Conservation (phyloP, 2,797 vertebrate species). For the Glossophaga mutica region DNA sequence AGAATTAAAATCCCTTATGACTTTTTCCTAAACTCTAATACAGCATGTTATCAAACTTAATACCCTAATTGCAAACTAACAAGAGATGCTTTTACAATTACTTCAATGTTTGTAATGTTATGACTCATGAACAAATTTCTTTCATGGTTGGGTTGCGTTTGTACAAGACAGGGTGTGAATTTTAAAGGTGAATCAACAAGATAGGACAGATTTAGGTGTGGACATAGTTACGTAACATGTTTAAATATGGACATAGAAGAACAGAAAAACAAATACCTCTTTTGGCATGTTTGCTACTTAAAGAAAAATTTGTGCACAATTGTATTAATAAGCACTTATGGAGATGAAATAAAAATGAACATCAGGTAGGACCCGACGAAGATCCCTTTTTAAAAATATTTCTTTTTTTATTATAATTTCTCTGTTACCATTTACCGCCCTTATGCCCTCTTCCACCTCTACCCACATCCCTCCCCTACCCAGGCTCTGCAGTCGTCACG, state of each 20-base stretch:
- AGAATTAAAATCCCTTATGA: constrained; percentile 50
- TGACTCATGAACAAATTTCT: constrained; percentile 81
- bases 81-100: constrained; percentile 75
- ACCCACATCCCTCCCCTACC: neutral
- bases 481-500: neutral
- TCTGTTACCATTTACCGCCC: neutral
- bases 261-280: constrained; percentile 48
- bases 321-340: constrained; percentile 69
- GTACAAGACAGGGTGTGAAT: constrained; percentile 80
- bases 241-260: constrained; percentile 68
- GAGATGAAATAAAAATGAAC: constrained; percentile 58
- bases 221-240: constrained; percentile 78
- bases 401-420: neutral
- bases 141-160: constrained; percentile 76
- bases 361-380: constrained; percentile 68
- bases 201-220: constrained; percentile 82
- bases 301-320: constrained; percentile 58
- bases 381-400: neutral
- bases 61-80: constrained; percentile 66
- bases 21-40: constrained; percentile 57
- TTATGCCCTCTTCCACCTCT: neutral
- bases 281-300: constrained; percentile 54
- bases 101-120: constrained; percentile 73
- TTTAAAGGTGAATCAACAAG: constrained; percentile 81
- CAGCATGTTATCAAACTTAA: constrained; percentile 71